phyloP scores from a whole-genome alignment of 2,113 vertebrate species.

The Podarcis cretensis region DNA sequence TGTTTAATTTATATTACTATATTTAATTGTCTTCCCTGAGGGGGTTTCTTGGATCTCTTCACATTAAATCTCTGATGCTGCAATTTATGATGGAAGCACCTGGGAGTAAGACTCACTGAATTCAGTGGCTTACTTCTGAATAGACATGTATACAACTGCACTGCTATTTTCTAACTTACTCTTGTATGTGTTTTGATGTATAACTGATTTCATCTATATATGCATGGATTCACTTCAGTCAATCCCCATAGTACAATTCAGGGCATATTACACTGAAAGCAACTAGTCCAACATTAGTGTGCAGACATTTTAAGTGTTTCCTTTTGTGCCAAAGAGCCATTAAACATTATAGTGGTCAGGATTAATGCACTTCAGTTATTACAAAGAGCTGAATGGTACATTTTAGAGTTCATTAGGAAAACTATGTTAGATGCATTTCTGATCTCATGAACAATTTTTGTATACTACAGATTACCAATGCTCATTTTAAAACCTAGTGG shows the following conservation, averaged over 20 bases:
- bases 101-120: neutral
- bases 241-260: neutral
- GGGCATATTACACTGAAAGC: neutral
- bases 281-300: constrained; percentile 16
- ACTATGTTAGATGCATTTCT: neutral
- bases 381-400: constrained; percentile 33
- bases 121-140: neutral
- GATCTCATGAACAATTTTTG: neutral
- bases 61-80: no score
- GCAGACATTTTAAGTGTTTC: constrained; percentile 35
- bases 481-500: neutral
- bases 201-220: neutral
- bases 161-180: neutral
- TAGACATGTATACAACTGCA: neutral
- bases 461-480: neutral
- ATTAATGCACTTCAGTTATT: constrained; percentile 41
- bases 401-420: constrained; percentile 54
- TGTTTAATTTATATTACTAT: no score
- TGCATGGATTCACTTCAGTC: neutral
- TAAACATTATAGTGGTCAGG: constrained; percentile 38
- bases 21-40: no score
- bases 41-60: no score
- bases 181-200: neutral
- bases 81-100: no score
- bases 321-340: constrained; percentile 30